Evolutionary conservation across 2,888 invertebrate genomes (phyloP).

Genomic region (Apamea crenata): DNA sequence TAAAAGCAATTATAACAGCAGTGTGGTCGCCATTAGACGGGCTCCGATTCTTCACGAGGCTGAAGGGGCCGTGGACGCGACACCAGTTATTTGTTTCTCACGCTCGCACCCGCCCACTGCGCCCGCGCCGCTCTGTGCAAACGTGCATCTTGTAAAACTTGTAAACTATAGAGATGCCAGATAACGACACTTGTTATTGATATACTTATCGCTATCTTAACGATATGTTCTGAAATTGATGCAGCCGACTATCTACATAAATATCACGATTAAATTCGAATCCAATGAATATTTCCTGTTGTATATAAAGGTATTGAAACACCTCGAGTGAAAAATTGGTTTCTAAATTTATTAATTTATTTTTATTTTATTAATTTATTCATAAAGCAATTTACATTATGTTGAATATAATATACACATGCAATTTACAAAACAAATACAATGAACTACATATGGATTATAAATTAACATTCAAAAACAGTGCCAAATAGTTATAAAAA

Average conservation of each 20-base stretch:
- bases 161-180: conserved; percentile 65
- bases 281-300: conserved; percentile 36
- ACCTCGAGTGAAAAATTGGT: conserved; percentile 30
- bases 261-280: conserved; percentile 56
- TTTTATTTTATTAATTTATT: too few relatives aligned
- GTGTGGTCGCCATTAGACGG: conserved; percentile 69
- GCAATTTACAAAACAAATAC: too few relatives aligned
- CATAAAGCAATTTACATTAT: too few relatives aligned
- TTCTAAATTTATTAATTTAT: too few relatives aligned
- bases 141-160: conserved; percentile 70
- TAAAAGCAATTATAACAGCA: conserved; percentile 79
- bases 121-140: conserved; percentile 74
- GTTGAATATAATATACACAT: too few relatives aligned
- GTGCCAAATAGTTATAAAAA: too few relatives aligned
- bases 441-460: too few relatives aligned
- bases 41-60: conserved; percentile 73
- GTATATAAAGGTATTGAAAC: conserved; percentile 35
- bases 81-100: conserved; percentile 87
- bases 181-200: conserved; percentile 68
- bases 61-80: conserved; percentile 79
- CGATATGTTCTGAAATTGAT: conserved; percentile 62
- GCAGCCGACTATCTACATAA: conserved; percentile 54
- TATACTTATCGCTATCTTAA: conserved; percentile 65
- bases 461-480: too few relatives aligned
- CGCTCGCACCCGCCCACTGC: conserved; percentile 88